phyloP scores from a whole-genome alignment of 2,113 vertebrate genomes.

The Nipponia nippon region DNA sequence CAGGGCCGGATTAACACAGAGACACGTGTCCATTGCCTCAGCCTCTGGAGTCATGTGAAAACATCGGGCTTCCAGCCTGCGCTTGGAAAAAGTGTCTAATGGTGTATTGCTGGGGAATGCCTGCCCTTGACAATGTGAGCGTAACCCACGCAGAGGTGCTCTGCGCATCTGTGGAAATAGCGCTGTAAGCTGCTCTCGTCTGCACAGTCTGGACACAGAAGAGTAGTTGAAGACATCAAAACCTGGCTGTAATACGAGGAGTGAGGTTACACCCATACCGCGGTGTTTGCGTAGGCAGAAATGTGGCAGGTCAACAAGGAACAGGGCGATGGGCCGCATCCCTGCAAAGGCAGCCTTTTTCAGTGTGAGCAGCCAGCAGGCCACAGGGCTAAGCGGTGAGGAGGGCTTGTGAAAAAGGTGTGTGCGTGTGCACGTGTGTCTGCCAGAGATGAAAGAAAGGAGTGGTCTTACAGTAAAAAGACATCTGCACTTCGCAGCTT shows the following conservation, averaged over 20 bases:
- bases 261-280: not conserved
- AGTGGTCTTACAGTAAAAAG: not conserved
- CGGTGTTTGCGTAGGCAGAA: fast-evolving
- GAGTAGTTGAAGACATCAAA: not conserved
- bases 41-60: not conserved
- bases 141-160: not conserved
- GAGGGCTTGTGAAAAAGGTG: not conserved
- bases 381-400: not conserved
- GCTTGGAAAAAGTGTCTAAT: not conserved
- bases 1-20: not conserved
- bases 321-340: fast-evolving
- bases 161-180: not conserved
- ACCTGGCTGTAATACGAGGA: fast-evolving
- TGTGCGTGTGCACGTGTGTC: not conserved
- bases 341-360: not conserved
- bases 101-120: not conserved
- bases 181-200: fast-evolving
- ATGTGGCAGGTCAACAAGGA: not conserved
- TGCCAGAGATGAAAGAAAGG: not conserved
- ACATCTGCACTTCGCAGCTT: not conserved
- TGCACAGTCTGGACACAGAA: not conserved
- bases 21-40: conserved; percentile 5
- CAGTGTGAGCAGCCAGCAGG: not conserved
- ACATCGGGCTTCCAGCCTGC: not conserved
- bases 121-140: not conserved